Evolutionary conservation across 2,888 invertebrate species (phyloP), one percentile per base, ranked within the genome.

Genomic region (Leucozona laternaria): DNA sequence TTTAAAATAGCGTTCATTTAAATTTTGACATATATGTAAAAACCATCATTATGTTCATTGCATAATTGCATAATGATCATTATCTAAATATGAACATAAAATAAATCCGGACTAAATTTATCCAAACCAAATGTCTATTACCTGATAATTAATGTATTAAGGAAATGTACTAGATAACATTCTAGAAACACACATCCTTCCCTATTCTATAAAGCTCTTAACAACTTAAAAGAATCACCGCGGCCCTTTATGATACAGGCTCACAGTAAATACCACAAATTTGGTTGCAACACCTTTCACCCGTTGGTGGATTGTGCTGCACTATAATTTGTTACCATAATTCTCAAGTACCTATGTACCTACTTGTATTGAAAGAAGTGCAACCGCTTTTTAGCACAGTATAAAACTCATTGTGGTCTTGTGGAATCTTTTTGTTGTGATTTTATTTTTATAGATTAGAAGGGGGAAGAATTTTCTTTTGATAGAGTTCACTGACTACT

Each of bases 371-470:
- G 62, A 31, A 50, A 71, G 50, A 55, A 78, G 66, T 82, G 58
- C 82, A 82, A 60, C 78, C 28, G 66, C 68, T 55, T 78, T 77
- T 82, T 77, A 78, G 66, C 82, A 78, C 72, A 72, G 15, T 43
- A 66, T 78, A 45, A 58, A 55, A 57, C 55, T 45, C 40, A 55
- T 45, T 45, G 20, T 45, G 25, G n/a, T 31, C 45, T 45, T 45
- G 20, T 45, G 25, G n/a, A 53, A 40, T 37, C 31, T 68, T 31
- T 72, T 64, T 64, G 28, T 64, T 31, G 17, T 10, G 4, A 22
- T 31, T n/a, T 55, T 22, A 22, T 3, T 58, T 37, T 43, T n/a
- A 34, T 17, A 48, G 43, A 57, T 77, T 64, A 50, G 64, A 76
- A 77, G 28, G 43, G 62, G 45, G 28, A 62, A 50, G 34, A 43